Base-by-base conservation (phyloP, 2,888 invertebrate species). In the Ennomos quercinarius region DNA sequence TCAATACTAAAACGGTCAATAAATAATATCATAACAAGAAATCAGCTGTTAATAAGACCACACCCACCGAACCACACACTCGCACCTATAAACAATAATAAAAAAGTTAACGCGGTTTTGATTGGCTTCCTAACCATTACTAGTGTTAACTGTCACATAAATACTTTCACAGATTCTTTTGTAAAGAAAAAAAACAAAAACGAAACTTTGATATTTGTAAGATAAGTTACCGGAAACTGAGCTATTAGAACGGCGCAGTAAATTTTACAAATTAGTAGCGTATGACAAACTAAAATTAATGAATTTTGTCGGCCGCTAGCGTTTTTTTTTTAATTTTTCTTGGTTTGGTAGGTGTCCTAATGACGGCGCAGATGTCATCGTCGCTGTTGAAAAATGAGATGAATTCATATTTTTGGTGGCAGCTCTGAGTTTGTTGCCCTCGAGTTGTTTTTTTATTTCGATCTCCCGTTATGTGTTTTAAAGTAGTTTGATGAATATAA, bases 211-310 rank as follows among this genome's bases (percentile, higher is more conserved):
- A 84, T 83, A 84, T 84, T 77, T 77, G 76, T 84, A 81, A 61
- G 60, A 88, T 86, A 79, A 80, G 87, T 84, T 81, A 76, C 91
- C 89, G 91, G 91, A 91, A 85, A 86, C 82, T 68, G 73, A 71
- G 81, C 81, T 84, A 91, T 91, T 91, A 91, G 87, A 81, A 74
- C 73, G 71, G 61, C 63, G 84, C 81, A 83, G 82, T 91, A 88
- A 89, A 89, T 91, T 87, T 83, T 78, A 90, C 88, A 89, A 91
- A 91, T 91, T 90, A 89, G 87, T 84, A 76, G 80, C 72, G 82
- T 91, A 88, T 89, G 90, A 91, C 90, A 91, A 86, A 90, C 84
- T 85, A 83, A 89, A 83, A 91, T 91, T 90, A 88, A 92, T 91
- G 86, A 76, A 73, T 70, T 77, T 79, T 75, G 83, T 81, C 75